phyloP scores from a whole-genome alignment of 2,888 invertebrate species.

The Geophilus truncorum region DNA sequence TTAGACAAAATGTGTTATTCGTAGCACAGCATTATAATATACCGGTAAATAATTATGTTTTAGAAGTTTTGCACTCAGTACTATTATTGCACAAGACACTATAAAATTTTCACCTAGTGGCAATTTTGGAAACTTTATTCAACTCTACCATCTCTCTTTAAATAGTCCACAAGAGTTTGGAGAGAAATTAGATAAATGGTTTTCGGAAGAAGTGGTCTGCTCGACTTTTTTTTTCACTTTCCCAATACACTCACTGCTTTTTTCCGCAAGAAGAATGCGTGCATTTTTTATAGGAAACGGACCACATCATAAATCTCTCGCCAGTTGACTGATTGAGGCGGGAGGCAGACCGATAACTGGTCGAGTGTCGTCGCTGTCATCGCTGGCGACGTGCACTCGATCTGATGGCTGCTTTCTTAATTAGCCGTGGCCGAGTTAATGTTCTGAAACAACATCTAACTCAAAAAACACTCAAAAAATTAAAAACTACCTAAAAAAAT shows the following conservation, averaged over 20 bases:
- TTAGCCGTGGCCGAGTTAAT: conserved; percentile 2
- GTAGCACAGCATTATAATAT: too few relatives aligned
- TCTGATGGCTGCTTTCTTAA: conserved; percentile 20
- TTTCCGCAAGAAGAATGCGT: background rate
- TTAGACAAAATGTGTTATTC: too few relatives aligned
- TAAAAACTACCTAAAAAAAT: background rate
- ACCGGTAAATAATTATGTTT: too few relatives aligned
- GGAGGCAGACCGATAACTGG: background rate
- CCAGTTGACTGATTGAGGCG: background rate
- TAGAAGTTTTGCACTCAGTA: too few relatives aligned
- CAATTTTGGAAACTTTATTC: too few relatives aligned
- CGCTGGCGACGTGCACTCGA: background rate
- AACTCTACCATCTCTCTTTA: too few relatives aligned
- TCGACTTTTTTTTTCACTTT: background rate
- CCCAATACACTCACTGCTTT: too few relatives aligned
- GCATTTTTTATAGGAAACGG: background rate
- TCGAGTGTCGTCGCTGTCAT: conserved; percentile 8
- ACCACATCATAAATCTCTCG: conserved; percentile 14
- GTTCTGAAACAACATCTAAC: background rate
- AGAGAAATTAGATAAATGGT: too few relatives aligned
- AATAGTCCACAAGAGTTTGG: too few relatives aligned
- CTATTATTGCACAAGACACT: too few relatives aligned
- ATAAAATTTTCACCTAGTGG: too few relatives aligned
- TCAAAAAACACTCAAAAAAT: background rate
- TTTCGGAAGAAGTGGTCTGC: background rate